Evolutionary conservation across 2,888 invertebrate genomes (phyloP), one percentile per base, ranked within the genome.

Genomic region (Urechis unicinctus): DNA sequence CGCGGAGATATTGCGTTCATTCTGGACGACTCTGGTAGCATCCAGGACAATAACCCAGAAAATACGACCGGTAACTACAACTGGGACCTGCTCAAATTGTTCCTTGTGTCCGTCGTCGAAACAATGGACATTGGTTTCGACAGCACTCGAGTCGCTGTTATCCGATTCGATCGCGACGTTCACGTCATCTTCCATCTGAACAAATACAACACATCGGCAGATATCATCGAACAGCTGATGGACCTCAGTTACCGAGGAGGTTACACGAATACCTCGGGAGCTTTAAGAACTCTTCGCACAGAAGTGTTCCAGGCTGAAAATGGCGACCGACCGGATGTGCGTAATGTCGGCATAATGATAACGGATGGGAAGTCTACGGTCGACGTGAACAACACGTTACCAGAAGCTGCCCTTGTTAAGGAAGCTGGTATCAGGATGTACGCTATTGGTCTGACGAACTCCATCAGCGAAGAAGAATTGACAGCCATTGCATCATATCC

Each of bases 221-320:
- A 21, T 9, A 45, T 45, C 13, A 21, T 9, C 21, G 17, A 9
- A 6, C 13, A 17, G 13, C 6, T 45, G 13, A 9, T 9, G 45
- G 22, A 45, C 6, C 22, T 45, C 13, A 6, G 21, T 6, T 45
- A 45, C 50, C 6, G 13, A 4, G 30, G 6, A 17, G 41, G 25
- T 4, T 4, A 22, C 30, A 50, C 50, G 24, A 50, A 50, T 36
- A 50, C 25, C 5, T 36, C 53, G 22, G 53, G 53, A 47, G 53
- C 53, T 28, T 17, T 53, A 28, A 5, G 22, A 21, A 13, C 30
- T 22, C 22, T 47, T 4, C 28, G 53, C 2, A 17, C 21, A 24
- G 30, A 53, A 22, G 47, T 53, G 22, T 47, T 53, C 36, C 9
- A 25, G 3, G 26, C 1, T 25, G 24, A 6, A 2, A 25, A 17